Evolutionary conservation across 2,797 vertebrate genomes (phyloP).

Genomic region (Girardinus metallicus): DNA sequence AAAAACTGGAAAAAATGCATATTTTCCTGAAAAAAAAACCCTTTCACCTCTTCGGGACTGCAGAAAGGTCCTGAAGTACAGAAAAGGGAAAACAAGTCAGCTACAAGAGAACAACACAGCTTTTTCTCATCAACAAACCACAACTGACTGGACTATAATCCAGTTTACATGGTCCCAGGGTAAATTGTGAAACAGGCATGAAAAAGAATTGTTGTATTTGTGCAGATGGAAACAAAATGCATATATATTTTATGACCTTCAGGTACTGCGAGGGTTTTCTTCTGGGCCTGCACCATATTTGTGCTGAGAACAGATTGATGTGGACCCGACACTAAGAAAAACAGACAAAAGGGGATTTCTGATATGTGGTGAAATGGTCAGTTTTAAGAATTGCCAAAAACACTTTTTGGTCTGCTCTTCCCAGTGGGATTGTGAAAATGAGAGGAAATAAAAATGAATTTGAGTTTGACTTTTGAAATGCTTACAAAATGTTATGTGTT

Average conservation of each 20-base stretch:
- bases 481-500: not conserved
- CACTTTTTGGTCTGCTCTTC: not conserved
- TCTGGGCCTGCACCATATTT: not conserved
- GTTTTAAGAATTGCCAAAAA: not conserved
- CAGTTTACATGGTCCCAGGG: not conserved
- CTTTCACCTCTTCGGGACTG: not conserved
- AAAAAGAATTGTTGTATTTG: not conserved
- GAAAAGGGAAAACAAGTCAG: not conserved
- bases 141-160: not conserved
- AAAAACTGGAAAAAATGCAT: not conserved
- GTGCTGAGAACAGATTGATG: not conserved
- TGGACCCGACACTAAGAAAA: conserved; percentile 3
- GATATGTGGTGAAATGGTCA: not conserved
- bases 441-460: not conserved
- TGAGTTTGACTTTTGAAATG: not conserved
- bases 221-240: not conserved
- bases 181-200: conserved; percentile 9
- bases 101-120: not conserved
- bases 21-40: not conserved
- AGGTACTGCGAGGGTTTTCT: not conserved
- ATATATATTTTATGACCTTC: not conserved
- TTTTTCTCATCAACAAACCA: not conserved
- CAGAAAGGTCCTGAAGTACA: not conserved
- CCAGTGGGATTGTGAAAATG: not conserved
- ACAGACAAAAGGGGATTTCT: not conserved